Base-by-base conservation (phyloP, 2,888 invertebrate species). In the Athrips mouffetella region DNA sequence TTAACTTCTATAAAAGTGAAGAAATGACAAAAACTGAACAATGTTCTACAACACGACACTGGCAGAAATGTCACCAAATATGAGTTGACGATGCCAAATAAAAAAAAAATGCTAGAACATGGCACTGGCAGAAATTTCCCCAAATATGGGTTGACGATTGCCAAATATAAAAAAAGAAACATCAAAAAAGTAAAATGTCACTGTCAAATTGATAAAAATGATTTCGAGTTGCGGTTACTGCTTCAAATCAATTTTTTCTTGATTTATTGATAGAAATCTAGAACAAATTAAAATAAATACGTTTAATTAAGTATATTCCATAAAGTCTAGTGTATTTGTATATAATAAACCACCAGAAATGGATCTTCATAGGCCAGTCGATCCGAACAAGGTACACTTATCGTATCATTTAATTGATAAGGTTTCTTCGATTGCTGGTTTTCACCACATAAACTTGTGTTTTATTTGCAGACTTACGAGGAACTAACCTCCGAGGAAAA, bases 401-500 rank as follows among this genome's bases (percentile, higher is more conserved):
- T 41, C 47, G 47, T 5, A 13, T 39, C 27, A 42, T 37, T 15
- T 37, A 44, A 50, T 47, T 33, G 57, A 46, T 58, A 55, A 45
- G 49, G 51, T 53, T 54, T 52, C 55, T 50, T 35, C 33, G 33
- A 48, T 50, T 48, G 48, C 46, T 37, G 31, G 44, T 39, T 49
- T 44, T 13, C 4, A 50, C 46, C 45, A 45, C 40, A 52, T 53
- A 49, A 53, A 47, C 47, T 52, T 63, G 25, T 31, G 18, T 57
- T 72, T 59, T 68, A 64, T 65, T 87, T 87, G 29, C 80, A 94
- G 94, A 93, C 92, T 37, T 86, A 93, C 61, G 93, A 91, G 48
- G 92, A 94, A 60, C 81, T 95, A 80, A 91, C 93, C n/a, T 89
- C 91, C 3, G 94, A 94, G 58, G 94, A 95, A 75, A 92, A 92